Evolutionary conservation across 2,797 vertebrate species (phyloP).

Genomic region (Crocidura indochinensis): DNA sequence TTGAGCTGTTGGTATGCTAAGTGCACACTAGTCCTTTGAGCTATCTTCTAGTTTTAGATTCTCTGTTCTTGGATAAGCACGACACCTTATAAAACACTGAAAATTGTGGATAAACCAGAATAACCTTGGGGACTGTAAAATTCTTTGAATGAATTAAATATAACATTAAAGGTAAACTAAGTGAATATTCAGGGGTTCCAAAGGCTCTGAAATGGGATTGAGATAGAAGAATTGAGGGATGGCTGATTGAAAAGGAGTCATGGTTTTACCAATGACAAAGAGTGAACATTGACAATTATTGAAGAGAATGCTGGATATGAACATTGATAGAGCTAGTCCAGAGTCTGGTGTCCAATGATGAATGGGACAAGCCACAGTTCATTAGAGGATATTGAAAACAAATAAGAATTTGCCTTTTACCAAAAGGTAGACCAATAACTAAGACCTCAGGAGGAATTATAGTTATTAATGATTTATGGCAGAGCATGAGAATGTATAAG

Average conservation of each 20-base stretch:
- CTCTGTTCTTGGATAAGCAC: neutral
- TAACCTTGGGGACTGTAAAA: neutral
- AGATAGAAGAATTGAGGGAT: neutral
- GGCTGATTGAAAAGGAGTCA: neutral
- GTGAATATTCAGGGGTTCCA: neutral
- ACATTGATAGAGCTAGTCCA: neutral
- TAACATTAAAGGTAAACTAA: neutral
- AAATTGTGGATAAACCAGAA: neutral
- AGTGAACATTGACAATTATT: neutral
- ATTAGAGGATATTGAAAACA: neutral
- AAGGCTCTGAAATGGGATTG: neutral
- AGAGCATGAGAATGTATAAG: neutral
- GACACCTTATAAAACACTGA: too few species aligned
- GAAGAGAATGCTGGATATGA: neutral
- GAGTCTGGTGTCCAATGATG: neutral
- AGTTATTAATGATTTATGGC: neutral
- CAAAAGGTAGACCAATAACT: neutral
- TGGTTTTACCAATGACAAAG: neutral
- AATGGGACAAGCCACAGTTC: neutral
- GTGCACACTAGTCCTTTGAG: too few species aligned
- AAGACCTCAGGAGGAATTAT: neutral
- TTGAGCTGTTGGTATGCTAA: too few species aligned
- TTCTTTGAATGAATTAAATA: too few species aligned
- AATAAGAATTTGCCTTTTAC: neutral
- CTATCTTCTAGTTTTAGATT: too few species aligned